phyloP scores from a whole-genome alignment of 2,113 vertebrate genomes.

The Anser cygnoides region DNA sequence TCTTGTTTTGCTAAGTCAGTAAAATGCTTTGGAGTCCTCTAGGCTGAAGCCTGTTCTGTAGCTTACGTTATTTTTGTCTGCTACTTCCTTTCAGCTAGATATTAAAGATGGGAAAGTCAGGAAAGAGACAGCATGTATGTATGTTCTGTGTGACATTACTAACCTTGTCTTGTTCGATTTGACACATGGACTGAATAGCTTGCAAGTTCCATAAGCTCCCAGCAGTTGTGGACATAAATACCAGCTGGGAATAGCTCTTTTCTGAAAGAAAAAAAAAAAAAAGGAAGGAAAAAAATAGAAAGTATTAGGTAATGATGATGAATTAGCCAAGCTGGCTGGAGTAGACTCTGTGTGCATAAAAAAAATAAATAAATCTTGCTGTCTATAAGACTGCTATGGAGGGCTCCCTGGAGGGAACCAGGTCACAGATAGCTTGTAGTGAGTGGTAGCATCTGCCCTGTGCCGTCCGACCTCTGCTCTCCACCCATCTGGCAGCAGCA shows the following conservation, averaged over 20 bases:
- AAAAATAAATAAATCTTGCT: neutral
- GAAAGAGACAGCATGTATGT: neutral
- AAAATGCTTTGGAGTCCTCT: neutral
- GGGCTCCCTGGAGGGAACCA: neutral
- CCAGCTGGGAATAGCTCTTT: conserved; percentile 91
- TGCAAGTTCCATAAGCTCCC: conserved; percentile 97
- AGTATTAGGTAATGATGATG: neutral
- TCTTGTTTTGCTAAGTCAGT: neutral
- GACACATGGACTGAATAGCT: conserved; percentile 96
- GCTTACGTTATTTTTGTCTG: neutral
- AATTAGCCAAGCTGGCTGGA: neutral
- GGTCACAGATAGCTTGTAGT: neutral
- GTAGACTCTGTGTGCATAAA: neutral
- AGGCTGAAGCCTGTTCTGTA: neutral
- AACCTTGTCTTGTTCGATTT: conserved; percentile 94
- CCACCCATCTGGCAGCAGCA: neutral
- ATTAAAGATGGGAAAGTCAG: neutral
- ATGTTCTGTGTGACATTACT: conserved; percentile 46
- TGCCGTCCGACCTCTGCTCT: neutral
- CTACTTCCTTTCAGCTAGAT: neutral
- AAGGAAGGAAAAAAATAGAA: neutral
- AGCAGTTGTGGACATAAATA: conserved; percentile 95
- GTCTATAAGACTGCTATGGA: neutral
- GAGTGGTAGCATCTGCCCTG: neutral
- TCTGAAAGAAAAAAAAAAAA: conserved; percentile 73